These are phyloP conservation scores for Sphaerophoria rueppellii DNA, from an alignment of 2,888 invertebrate species.

Conservation along the genomic window DNA sequence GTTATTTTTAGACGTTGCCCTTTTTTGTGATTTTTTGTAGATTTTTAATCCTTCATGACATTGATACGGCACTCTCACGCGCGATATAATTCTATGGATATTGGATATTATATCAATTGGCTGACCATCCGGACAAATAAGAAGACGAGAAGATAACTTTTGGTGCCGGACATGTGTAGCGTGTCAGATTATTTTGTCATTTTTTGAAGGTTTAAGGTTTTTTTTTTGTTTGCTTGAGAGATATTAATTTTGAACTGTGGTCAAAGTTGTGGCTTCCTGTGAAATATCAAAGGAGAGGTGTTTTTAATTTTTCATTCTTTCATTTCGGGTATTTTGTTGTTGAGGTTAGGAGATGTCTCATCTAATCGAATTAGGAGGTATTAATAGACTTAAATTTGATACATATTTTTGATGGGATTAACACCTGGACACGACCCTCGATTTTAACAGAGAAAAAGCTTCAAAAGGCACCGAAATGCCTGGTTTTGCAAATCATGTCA, in stretches of 20 bases:
- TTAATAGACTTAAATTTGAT: too few relatives aligned
- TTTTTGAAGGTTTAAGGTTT: slow-evolving; percentile 54
- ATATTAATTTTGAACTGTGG: slow-evolving; percentile 35
- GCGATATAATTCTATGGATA: slow-evolving; percentile 58
- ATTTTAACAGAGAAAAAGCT: too few relatives aligned
- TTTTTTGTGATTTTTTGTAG: not conserved
- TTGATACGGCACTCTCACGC: slow-evolving; percentile 59
- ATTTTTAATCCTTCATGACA: slow-evolving; percentile 60
- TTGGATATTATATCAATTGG: slow-evolving; percentile 53
- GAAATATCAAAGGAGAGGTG: slow-evolving; percentile 26
- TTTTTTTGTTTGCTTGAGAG: not conserved
- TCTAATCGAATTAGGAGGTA: too few relatives aligned
- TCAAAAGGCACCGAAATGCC: too few relatives aligned
- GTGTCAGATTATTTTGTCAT: slow-evolving; percentile 70
- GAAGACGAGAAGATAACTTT: not conserved
- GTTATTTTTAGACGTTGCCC: slow-evolving; percentile 17
- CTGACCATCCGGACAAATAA: too few relatives aligned
- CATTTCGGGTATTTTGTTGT: too few relatives aligned
- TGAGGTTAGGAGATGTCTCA: too few relatives aligned
- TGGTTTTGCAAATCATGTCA: too few relatives aligned
- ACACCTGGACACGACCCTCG: too few relatives aligned
- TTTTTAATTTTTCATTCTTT: not conserved
- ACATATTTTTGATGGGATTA: too few relatives aligned
- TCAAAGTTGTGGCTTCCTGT: slow-evolving; percentile 58
- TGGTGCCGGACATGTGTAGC: slow-evolving; percentile 47